phyloP scores from a whole-genome alignment of 2,797 vertebrate genomes.

The Chelidonichthys spinosus region DNA sequence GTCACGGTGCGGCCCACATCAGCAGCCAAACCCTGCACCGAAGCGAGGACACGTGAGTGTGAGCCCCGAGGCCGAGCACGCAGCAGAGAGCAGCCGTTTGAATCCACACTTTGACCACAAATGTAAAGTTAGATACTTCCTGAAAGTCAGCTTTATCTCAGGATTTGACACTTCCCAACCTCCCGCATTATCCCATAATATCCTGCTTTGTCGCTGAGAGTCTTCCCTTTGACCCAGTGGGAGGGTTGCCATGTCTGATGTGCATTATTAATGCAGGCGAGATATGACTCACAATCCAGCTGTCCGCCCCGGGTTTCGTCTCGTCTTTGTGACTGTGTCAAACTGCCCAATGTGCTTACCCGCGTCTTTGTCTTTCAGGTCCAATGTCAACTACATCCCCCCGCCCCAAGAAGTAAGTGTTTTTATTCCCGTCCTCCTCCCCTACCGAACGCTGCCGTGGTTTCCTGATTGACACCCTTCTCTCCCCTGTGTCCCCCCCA shows the following conservation, averaged over 20 bases:
- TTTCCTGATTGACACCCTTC: slow-evolving; percentile 6
- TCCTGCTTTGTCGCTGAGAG: not conserved
- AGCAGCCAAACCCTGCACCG: slow-evolving; percentile 88
- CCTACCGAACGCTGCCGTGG: not conserved
- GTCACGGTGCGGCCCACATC: slow-evolving; percentile 84
- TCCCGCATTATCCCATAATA: not conserved
- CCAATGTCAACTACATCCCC: slow-evolving; percentile 82
- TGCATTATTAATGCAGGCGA: slow-evolving; percentile 62
- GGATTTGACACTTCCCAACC: too few species aligned
- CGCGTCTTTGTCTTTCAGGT: slow-evolving; percentile 74
- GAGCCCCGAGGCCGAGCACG: slow-evolving; percentile 24
- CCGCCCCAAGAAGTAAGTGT: slow-evolving; percentile 84
- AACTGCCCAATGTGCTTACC: slow-evolving; percentile 51
- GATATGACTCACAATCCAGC: slow-evolving; percentile 64
- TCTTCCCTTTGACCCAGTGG: slow-evolving; percentile 22
- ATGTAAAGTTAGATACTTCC: not conserved
- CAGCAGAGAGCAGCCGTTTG: too few species aligned
- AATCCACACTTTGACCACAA: too few species aligned
- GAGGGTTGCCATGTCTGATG: slow-evolving; percentile 46
- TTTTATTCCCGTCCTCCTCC: not conserved
- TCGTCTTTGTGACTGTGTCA: slow-evolving; percentile 45
- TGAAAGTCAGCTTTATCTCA: not conserved
- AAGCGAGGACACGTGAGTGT: slow-evolving; percentile 87
- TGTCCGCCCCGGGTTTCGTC: slow-evolving; percentile 43
- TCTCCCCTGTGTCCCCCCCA: slow-evolving; percentile 25